A percentile compares a stretch with the other conserved stretches of the same genome.
These are phyloP conservation scores for Neosilurus mollespiculum DNA, from an alignment of 2,797 vertebrate genomes.

Conservation along the genomic window DNA sequence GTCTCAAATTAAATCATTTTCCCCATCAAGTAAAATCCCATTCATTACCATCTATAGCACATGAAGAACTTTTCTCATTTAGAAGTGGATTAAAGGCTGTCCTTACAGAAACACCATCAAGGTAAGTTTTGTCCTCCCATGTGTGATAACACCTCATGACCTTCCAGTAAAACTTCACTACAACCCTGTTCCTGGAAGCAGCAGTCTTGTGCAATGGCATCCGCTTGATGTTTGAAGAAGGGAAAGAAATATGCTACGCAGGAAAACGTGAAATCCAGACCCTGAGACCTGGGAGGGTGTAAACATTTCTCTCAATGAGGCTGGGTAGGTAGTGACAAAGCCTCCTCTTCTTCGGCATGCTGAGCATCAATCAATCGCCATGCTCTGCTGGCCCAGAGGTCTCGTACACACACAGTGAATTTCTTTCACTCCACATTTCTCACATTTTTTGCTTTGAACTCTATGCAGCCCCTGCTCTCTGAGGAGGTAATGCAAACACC, in stretches of 20 bases:
- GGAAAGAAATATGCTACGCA: constrained; percentile 18
- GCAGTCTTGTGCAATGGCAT: constrained; percentile 25
- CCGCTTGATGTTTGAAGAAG: constrained; percentile 32
- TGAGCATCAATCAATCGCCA: constrained; percentile 46
- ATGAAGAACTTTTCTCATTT: neutral
- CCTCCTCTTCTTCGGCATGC: constrained; percentile 42
- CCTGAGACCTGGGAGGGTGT: neutral
- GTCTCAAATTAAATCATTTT: neutral
- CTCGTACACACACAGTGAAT: constrained; percentile 41
- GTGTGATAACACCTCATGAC: neutral
- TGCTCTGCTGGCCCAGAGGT: constrained; percentile 28
- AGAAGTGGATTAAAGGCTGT: neutral
- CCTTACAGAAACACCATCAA: neutral
- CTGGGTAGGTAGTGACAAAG: constrained; percentile 49
- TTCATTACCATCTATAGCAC: neutral
- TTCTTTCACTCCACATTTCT: constrained; percentile 47
- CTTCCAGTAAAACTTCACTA: neutral
- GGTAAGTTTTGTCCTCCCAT: neutral
- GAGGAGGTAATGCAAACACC: constrained; percentile 53
- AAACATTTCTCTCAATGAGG: constrained; percentile 33
- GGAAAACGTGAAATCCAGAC: constrained; percentile 47
- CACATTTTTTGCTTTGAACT: constrained; percentile 60
- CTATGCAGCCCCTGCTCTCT: constrained; percentile 42
- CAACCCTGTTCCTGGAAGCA: constrained; percentile 22
- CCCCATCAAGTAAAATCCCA: neutral